Percentiles rank a stretch among this genome's conserved stretches.
Conservation (phyloP, 2,888 invertebrate genomes). For the Coronaproctus castanopsis region DNA sequence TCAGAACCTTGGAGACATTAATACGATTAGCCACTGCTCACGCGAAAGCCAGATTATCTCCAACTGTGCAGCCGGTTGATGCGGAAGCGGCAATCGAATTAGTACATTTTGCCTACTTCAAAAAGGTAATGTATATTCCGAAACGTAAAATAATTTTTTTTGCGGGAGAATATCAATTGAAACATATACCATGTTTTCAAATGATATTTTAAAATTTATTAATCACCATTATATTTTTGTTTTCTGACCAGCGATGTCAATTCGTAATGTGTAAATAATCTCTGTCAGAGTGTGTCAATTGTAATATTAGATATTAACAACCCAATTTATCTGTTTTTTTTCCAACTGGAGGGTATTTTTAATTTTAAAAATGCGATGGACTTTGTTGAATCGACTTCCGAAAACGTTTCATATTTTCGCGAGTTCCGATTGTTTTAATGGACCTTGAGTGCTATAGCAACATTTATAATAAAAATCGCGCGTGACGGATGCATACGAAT, state of each 20-base stretch:
- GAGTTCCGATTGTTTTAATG: no score
- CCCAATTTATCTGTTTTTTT: no score
- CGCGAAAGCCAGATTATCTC: slow-evolving; percentile 82
- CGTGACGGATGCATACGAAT: no score
- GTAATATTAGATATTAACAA: no score
- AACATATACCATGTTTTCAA: neutral
- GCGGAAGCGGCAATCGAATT: slow-evolving; percentile 81
- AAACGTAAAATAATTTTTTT: neutral
- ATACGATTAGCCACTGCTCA: slow-evolving; percentile 94
- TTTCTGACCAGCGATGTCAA: neutral
- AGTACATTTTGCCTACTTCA: slow-evolving; percentile 88
- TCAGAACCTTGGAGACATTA: slow-evolving; percentile 86
- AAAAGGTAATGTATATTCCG: slow-evolving; percentile 62
- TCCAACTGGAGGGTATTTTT: no score
- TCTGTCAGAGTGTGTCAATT: no score
- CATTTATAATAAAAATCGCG: no score
- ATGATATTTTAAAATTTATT: neutral
- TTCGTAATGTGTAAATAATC: no score
- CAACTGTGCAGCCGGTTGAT: slow-evolving; percentile 61
- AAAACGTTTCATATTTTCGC: no score
- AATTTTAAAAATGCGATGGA: no score
- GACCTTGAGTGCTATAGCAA: no score
- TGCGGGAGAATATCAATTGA: neutral
- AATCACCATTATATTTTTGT: neutral
- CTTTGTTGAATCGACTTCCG: no score